phyloP scores from a whole-genome alignment of 2,797 vertebrate species.

The Schizopygopsis malacanthus region DNA sequence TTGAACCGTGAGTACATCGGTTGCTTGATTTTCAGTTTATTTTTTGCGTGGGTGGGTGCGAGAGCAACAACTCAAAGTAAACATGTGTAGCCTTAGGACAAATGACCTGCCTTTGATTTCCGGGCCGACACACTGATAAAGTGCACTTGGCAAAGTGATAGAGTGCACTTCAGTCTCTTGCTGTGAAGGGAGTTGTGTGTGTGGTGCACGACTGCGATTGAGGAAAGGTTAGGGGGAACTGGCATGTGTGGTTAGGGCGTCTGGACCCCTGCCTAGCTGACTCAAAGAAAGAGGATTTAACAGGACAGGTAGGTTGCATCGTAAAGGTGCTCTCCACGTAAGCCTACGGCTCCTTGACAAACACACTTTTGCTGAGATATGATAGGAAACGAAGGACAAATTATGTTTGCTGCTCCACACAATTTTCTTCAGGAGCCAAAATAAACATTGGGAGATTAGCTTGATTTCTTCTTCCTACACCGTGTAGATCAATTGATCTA shows the following conservation, averaged over 20 bases:
- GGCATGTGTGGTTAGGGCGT: slow-evolving; percentile 6
- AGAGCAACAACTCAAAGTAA: slow-evolving; percentile 48
- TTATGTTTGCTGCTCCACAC: slow-evolving; percentile 5
- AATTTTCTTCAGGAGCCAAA: slow-evolving; percentile 25
- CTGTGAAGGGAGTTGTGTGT: slow-evolving; percentile 36
- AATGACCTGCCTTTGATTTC: slow-evolving; percentile 55
- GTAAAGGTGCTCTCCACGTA: neutral
- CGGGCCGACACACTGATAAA: slow-evolving; percentile 39
- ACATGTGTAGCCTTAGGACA: slow-evolving; percentile 38
- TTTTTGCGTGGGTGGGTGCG: slow-evolving; percentile 39
- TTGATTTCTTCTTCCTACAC: slow-evolving; percentile 45
- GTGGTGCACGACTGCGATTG: neutral
- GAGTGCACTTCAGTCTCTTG: slow-evolving; percentile 46
- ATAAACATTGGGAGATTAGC: slow-evolving; percentile 36
- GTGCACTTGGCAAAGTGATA: slow-evolving; percentile 36
- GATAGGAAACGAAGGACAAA: slow-evolving; percentile 28
- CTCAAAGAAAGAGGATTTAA: slow-evolving; percentile 23
- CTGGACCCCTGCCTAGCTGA: slow-evolving; percentile 23
- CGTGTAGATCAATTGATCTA: neutral
- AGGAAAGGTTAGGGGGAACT: slow-evolving; percentile 28
- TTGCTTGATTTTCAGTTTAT: slow-evolving; percentile 20
- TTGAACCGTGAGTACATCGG: neutral
- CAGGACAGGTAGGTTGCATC: slow-evolving; percentile 2
- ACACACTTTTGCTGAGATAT: neutral
- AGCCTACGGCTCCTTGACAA: neutral